phyloP scores from a whole-genome alignment of 2,113 vertebrate genomes.

The Melospiza melodia region DNA sequence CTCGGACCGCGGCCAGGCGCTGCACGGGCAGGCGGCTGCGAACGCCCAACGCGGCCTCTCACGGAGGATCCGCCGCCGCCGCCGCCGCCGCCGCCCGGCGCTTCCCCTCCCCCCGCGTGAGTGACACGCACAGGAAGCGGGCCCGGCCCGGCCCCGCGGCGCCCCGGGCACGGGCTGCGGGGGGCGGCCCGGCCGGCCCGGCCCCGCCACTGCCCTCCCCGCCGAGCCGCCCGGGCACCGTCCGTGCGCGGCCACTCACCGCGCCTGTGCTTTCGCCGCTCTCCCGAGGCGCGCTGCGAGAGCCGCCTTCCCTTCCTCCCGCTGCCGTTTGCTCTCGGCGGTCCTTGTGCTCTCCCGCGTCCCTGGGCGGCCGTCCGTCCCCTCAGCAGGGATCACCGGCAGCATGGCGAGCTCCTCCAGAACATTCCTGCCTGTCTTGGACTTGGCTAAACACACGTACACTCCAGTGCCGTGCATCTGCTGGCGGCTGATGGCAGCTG shows the following conservation, averaged over 20 bases:
- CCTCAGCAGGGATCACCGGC: not conserved
- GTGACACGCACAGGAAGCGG: too few species aligned
- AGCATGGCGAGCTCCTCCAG: not conserved
- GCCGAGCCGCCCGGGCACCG: not conserved
- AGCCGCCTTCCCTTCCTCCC: not conserved
- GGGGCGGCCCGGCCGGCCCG: not conserved
- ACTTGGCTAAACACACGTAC: not conserved
- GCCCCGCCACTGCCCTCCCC: not conserved
- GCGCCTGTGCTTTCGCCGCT: not conserved
- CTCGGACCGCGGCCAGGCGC: too few species aligned
- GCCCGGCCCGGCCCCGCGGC: too few species aligned
- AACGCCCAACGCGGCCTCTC: too few species aligned
- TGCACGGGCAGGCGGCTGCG: too few species aligned
- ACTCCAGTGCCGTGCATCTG: not conserved
- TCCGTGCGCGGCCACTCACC: not conserved
- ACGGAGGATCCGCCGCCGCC: too few species aligned
- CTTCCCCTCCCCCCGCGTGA: too few species aligned
- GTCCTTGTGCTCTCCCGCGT: not conserved
- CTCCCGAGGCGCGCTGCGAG: not conserved
- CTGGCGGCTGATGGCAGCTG: conserved; percentile 7
- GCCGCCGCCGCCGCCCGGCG: too few species aligned
- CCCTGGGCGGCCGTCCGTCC: not conserved
- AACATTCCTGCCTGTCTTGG: not conserved
- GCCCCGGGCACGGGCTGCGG: not conserved
- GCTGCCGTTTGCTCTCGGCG: not conserved